Percentiles rank a stretch among this genome's conserved stretches.
Conservation (phyloP, 2,113 vertebrate species). For the Casuarius casuarius region DNA sequence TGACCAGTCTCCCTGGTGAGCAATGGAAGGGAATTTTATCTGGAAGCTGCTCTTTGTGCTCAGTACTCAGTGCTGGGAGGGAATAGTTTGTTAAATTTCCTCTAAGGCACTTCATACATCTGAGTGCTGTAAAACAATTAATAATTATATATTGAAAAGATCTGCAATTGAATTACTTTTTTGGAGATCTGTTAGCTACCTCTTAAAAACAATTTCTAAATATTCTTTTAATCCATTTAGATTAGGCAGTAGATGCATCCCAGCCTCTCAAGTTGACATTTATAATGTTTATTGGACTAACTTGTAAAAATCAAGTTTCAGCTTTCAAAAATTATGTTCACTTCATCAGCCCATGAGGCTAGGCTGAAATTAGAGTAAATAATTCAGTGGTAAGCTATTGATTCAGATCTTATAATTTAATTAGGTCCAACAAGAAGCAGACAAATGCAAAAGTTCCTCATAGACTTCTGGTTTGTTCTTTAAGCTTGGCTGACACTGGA, state of each 20-base stretch:
- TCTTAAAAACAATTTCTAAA: neutral
- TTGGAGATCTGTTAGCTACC: neutral
- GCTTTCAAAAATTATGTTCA: neutral
- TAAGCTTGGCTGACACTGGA: neutral
- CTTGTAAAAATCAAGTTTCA: neutral
- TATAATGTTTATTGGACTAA: neutral
- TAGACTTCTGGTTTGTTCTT: rapidly evolving
- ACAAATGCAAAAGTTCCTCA: neutral
- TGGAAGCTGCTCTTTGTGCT: neutral
- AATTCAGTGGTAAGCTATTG: neutral
- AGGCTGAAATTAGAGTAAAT: neutral
- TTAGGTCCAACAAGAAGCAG: neutral
- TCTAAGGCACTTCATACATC: neutral
- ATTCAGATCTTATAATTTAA: neutral
- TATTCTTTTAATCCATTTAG: neutral
- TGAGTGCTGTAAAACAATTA: neutral
- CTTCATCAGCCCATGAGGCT: neutral
- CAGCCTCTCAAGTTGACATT: neutral
- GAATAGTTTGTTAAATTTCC: neutral
- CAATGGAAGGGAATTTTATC: neutral
- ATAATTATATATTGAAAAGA: neutral
- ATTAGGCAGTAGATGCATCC: neutral
- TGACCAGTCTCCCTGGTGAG: neutral
- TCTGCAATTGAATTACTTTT: neutral
- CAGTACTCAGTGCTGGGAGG: neutral